A percentile compares a stretch with the other conserved stretches of the same genome.
These are phyloP conservation scores for Cherax quadricarinatus DNA, from an alignment of 1,140 invertebrate species.

Conservation along the genomic window DNA sequence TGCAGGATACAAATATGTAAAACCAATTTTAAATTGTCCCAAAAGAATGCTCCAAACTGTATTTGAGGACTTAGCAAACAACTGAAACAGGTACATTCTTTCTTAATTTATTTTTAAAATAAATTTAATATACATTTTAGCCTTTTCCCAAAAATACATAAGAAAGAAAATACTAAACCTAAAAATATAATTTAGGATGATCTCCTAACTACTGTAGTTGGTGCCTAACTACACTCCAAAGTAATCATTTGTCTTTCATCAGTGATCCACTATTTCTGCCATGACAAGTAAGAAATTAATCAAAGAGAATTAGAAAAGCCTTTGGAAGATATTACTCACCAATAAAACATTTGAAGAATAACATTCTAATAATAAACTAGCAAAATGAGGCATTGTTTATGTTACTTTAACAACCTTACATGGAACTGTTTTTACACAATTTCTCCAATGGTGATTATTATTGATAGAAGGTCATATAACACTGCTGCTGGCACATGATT, in stretches of 20 bases:
- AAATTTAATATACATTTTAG: not conserved
- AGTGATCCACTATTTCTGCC: not conserved
- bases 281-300: not conserved
- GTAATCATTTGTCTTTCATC: not conserved
- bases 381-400: not conserved
- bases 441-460: not conserved
- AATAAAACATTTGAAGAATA: not conserved
- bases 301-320: not conserved
- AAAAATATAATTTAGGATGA: not conserved
- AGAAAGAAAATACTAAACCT: not conserved
- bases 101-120: constrained; percentile 22
- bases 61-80: not conserved
- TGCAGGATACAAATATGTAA: not conserved
- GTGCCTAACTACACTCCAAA: not conserved
- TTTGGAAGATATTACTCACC: not conserved
- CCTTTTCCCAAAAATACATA: not conserved
- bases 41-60: not conserved
- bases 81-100: not conserved
- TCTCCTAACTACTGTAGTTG: not conserved
- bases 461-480: not conserved
- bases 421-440: not conserved
- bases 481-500: not conserved
- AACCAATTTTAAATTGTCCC: not conserved
- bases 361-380: not conserved
- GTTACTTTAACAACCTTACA: not conserved